phyloP scores from a whole-genome alignment of 2,113 vertebrate genomes.

The Apodemus speciosus region DNA sequence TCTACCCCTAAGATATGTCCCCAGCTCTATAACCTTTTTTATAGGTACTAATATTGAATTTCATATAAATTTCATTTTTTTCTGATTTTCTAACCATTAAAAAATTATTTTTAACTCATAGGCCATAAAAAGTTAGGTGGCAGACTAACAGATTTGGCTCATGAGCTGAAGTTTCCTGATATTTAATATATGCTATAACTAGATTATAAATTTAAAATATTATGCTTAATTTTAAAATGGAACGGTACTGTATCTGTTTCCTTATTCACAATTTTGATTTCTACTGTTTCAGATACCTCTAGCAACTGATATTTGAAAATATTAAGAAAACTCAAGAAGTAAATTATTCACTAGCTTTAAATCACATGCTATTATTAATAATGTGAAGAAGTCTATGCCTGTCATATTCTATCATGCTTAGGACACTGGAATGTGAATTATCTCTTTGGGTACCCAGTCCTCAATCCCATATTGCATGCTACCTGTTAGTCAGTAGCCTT shows the following conservation, averaged over 20 bases:
- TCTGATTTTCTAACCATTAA: conserved; percentile 14
- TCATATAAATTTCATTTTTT: conserved; percentile 57
- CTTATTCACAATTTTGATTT: not conserved
- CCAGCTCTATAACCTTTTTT: conserved; percentile 1
- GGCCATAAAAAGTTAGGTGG: not conserved
- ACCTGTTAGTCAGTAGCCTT: not conserved
- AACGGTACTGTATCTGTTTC: not conserved
- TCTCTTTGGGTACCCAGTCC: not conserved
- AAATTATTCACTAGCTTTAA: not conserved
- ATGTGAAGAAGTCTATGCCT: not conserved
- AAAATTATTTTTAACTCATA: conserved; percentile 35
- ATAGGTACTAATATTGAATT: conserved; percentile 50
- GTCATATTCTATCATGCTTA: not conserved
- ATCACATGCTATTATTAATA: not conserved
- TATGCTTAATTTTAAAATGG: conserved; percentile 28
- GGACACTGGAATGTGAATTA: not conserved
- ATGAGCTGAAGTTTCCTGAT: conserved; percentile 4
- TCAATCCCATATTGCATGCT: not conserved
- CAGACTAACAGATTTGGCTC: not conserved
- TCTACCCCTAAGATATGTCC: not conserved
- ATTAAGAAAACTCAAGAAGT: conserved; percentile 34
- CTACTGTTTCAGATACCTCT: not conserved
- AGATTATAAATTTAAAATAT: conserved; percentile 53
- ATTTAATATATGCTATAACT: conserved; percentile 20
- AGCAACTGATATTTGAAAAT: not conserved